phyloP scores from a whole-genome alignment of 2,113 vertebrate species.

The Mirza zaza region DNA sequence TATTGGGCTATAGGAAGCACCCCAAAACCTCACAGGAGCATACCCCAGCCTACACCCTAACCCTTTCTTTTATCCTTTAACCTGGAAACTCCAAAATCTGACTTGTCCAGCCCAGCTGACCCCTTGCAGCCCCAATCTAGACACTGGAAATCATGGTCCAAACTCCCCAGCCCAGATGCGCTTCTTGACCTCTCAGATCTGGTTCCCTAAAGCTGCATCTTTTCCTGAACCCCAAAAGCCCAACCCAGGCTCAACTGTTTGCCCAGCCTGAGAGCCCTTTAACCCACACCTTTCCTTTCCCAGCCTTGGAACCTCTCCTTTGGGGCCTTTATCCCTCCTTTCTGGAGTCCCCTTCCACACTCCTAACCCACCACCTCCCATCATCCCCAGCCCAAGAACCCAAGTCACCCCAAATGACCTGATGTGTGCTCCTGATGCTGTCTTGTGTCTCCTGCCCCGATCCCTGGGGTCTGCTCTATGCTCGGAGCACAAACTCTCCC shows the following conservation, averaged over 20 bases:
- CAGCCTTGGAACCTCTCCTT: background rate
- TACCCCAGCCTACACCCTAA: background rate
- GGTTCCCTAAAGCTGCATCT: background rate
- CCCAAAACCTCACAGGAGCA: no score
- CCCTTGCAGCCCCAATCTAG: background rate
- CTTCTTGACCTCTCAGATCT: background rate
- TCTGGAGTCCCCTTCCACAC: background rate
- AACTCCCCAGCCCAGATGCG: background rate
- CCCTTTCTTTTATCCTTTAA: background rate
- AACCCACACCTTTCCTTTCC: background rate
- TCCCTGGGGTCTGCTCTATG: background rate
- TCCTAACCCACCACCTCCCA: background rate
- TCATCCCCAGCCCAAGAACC: background rate
- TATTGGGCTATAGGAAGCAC: background rate
- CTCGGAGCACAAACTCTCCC: background rate
- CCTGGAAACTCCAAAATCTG: background rate
- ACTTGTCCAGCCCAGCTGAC: background rate
- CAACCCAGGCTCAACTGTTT: background rate
- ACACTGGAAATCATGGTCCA: background rate
- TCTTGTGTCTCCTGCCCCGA: no score
- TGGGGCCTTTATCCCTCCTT: background rate
- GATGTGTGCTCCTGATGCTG: rapidly evolving
- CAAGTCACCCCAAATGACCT: no score
- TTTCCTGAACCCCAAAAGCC: background rate
- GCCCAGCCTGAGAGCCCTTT: background rate